A percentile compares a stretch with the other conserved stretches of the same genome.
Conservation (phyloP, 2,888 invertebrate genomes). For the Danaus chrysippus region DNA sequence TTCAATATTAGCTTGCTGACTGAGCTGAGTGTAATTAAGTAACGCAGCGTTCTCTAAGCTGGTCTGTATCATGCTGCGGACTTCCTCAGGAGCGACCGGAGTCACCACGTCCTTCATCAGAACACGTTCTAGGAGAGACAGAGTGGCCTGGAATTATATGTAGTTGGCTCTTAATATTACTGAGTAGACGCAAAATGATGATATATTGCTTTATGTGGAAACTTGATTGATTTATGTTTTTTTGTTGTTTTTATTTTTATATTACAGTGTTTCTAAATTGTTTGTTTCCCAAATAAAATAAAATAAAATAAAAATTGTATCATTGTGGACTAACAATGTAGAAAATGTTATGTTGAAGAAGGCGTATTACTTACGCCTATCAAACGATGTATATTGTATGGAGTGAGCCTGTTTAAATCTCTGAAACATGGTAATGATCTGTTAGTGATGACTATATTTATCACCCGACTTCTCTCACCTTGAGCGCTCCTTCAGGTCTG, state of each 20-base stretch:
- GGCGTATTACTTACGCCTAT: no score
- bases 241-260: no score
- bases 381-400: no score
- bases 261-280: no score
- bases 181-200: background rate
- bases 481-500: constrained; percentile 97
- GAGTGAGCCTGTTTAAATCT: no score
- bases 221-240: no score
- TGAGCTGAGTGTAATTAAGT: constrained; percentile 97
- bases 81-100: constrained; percentile 97
- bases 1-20: constrained; percentile 98
- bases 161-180: background rate
- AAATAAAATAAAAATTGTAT: no score
- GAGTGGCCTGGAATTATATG: constrained; percentile 82
- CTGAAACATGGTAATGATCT: no score
- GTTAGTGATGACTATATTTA: background rate
- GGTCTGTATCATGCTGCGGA: constrained; percentile 96
- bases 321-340: background rate
- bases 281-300: no score
- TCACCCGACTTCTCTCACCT: constrained; percentile 58
- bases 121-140: constrained; percentile 97
- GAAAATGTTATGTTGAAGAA: background rate
- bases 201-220: no score
- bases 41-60: constrained; percentile 98
- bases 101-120: constrained; percentile 99